phyloP scores from a whole-genome alignment of 2,113 vertebrate species.

The Anas platyrhynchos region DNA sequence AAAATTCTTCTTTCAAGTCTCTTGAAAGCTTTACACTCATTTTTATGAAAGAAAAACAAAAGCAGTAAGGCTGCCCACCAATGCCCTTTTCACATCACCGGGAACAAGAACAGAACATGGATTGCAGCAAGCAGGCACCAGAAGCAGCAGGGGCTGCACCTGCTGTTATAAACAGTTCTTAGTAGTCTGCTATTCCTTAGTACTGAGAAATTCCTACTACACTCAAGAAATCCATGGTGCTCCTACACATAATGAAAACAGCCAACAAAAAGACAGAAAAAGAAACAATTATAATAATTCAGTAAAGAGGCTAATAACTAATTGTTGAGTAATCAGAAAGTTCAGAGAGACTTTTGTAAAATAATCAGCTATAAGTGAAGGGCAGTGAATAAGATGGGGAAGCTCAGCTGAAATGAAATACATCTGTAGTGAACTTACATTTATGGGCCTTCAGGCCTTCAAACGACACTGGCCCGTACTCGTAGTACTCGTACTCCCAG shows the following conservation, averaged over 20 bases:
- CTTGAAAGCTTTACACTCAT: neutral
- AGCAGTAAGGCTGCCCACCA: neutral
- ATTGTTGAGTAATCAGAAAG: neutral
- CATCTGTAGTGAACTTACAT: constrained; percentile 81
- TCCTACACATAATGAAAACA: neutral
- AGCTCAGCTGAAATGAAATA: neutral
- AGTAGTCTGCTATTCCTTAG: neutral
- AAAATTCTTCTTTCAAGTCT: neutral
- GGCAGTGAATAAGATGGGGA: neutral
- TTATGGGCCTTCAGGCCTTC: constrained; percentile 94
- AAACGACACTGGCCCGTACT: constrained; percentile 92
- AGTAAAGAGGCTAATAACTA: neutral
- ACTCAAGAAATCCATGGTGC: neutral
- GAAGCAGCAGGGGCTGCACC: neutral
- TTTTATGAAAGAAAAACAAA: neutral
- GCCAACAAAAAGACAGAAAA: neutral
- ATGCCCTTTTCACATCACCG: neutral
- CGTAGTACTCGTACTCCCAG: constrained; percentile 96
- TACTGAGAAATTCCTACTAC: neutral
- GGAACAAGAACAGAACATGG: neutral
- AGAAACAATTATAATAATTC: neutral
- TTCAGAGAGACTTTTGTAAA: neutral
- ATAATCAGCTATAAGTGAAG: neutral
- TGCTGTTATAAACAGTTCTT: neutral
- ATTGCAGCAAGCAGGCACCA: neutral